Conservation (phyloP, 1,140 invertebrate genomes). For the Armadillidium nasatum region DNA sequence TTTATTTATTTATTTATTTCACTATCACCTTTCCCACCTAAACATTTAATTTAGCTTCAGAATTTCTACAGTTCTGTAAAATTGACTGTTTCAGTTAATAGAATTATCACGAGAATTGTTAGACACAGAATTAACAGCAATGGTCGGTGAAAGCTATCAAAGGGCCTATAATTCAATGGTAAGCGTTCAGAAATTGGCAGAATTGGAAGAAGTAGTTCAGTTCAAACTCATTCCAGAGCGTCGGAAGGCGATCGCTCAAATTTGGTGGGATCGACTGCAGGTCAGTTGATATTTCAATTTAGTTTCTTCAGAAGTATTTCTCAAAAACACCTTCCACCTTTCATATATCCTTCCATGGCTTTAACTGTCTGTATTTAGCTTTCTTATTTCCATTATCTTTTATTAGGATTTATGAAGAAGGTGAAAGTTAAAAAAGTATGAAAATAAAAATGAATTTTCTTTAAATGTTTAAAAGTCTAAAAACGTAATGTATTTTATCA, state of each 20-base stretch:
- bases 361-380: no score
- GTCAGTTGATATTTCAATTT: slow-evolving; percentile 44
- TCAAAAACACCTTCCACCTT: no score
- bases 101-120: slow-evolving; percentile 87
- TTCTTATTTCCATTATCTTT: no score
- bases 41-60: no score
- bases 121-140: slow-evolving; percentile 94
- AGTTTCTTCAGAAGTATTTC: neutral
- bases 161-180: slow-evolving; percentile 95
- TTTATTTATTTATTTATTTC: no score
- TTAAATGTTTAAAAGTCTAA: no score
- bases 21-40: no score
- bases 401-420: no score
- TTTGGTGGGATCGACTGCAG: slow-evolving; percentile 93
- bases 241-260: slow-evolving; percentile 72
- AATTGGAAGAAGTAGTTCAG: slow-evolving; percentile 95
- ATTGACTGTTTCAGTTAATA: slow-evolving; percentile 59
- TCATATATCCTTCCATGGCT: no score
- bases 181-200: slow-evolving; percentile 90
- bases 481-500: no score
- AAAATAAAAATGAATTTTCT: no score
- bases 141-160: slow-evolving; percentile 97
- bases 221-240: slow-evolving; percentile 87
- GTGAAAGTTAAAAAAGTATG: no score
- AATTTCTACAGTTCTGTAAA: neutral